Conservation (phyloP, 2,113 vertebrate species). For the Paratilapia polleni region DNA sequence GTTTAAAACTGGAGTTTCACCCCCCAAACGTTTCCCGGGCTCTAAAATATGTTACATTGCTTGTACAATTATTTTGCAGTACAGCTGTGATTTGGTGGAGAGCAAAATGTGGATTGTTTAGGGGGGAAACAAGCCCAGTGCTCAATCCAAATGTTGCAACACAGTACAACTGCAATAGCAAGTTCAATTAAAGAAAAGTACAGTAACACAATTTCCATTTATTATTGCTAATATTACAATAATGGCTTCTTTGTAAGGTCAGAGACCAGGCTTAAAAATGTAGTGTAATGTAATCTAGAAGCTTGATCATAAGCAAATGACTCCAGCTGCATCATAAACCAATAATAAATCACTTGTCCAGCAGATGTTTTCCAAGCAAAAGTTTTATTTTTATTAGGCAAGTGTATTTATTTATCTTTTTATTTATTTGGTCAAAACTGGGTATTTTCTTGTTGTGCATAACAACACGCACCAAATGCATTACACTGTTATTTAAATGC, state of each 20-base stretch:
- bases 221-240: background rate
- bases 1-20: conserved; percentile 67
- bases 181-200: background rate
- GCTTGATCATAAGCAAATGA: background rate
- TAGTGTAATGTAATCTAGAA: background rate
- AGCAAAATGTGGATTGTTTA: background rate
- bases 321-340: background rate
- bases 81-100: conserved; percentile 14
- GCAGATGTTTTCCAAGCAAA: background rate
- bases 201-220: background rate
- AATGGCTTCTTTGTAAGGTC: background rate
- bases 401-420: background rate
- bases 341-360: background rate
- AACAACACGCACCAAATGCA: background rate
- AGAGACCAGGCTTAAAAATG: background rate
- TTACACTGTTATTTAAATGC: background rate
- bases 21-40: conserved; percentile 50
- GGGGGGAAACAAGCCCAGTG: background rate
- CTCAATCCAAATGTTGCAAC: background rate
- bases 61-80: background rate
- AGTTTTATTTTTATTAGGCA: background rate
- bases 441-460: background rate
- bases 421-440: background rate
- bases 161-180: background rate
- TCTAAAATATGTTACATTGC: conserved; percentile 35